Percentiles rank a stretch among this genome's conserved stretches.
These are phyloP conservation scores for Drosophila seclusa DNA, from an alignment of 2,888 invertebrate genomes.

Conservation along the genomic window DNA sequence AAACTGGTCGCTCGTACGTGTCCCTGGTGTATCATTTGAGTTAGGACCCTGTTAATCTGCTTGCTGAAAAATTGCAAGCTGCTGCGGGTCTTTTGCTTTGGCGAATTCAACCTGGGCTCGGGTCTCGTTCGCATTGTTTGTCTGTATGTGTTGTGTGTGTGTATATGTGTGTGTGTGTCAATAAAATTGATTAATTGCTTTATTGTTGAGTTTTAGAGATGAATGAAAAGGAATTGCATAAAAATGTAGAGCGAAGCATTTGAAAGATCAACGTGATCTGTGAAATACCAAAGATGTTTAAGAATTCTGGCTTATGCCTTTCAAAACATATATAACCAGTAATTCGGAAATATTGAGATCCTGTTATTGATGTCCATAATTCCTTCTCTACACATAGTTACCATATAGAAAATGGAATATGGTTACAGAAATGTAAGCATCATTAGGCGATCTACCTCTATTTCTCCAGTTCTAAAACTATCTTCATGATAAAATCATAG, in stretches of 20 bases:
- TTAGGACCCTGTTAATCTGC: conserved; percentile 67
- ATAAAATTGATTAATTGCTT: conserved; percentile 78
- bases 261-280: conserved; percentile 29
- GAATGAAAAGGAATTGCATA: conserved; percentile 53
- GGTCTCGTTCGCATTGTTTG: conserved; percentile 42
- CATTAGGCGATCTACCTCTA: not conserved
- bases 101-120: conserved; percentile 41
- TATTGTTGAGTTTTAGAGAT: conserved; percentile 56
- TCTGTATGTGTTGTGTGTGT: conserved; percentile 17
- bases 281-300: conserved; percentile 14
- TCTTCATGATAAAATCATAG: not conserved
- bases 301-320: not conserved
- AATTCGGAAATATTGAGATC: not conserved
- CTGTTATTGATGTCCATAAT: not conserved
- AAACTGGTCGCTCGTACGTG: conserved; percentile 59
- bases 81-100: conserved; percentile 42
- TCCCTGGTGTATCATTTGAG: conserved; percentile 72
- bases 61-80: conserved; percentile 77
- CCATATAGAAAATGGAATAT: not conserved
- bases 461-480: not conserved
- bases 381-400: not conserved
- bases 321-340: not conserved
- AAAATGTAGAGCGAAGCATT: conserved; percentile 38
- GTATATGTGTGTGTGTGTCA: conserved; percentile 38
- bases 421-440: no score